phyloP scores from a whole-genome alignment of 92 coral and sea anemone species.

The Porites divaricata region DNA sequence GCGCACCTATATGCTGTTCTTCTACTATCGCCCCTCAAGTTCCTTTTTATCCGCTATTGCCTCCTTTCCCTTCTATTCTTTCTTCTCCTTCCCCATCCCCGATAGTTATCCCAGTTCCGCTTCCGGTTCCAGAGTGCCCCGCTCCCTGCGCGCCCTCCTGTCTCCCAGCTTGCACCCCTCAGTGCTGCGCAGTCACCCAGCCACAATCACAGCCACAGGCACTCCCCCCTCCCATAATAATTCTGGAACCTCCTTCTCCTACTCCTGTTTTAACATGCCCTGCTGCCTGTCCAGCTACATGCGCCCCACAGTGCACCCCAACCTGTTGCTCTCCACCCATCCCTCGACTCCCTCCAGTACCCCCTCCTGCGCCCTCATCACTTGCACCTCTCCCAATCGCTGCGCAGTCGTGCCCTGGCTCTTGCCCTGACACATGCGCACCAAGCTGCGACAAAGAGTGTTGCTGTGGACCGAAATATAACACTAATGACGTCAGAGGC shows the following conservation, averaged over 20 bases:
- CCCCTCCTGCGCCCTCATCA: constrained; percentile 8
- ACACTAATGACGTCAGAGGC: constrained; percentile 44
- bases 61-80: constrained; percentile 27
- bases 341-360: not conserved
- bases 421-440: constrained; percentile 78
- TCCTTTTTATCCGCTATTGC: not conserved
- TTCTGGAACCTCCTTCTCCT: constrained; percentile 39
- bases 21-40: constrained; percentile 6
- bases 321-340: constrained; percentile 24
- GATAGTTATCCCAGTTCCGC: constrained; percentile 42
- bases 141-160: constrained; percentile 66
- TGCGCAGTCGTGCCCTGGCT: constrained; percentile 56
- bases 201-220: constrained; percentile 9
- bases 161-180: constrained; percentile 65
- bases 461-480: constrained; percentile 57
- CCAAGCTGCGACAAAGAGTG: constrained; percentile 82
- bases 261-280: constrained; percentile 28
- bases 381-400: constrained; percentile 18
- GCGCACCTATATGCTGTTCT: constrained; percentile 32
- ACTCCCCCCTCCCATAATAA: constrained; percentile 41
- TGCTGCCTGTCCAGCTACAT: constrained; percentile 42
- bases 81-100: constrained; percentile 23
- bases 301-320: constrained; percentile 42
- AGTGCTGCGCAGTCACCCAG: constrained; percentile 51
- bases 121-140: constrained; percentile 57